phyloP scores from a whole-genome alignment of 2,797 vertebrate species.

The Leptoclinus maculatus region DNA sequence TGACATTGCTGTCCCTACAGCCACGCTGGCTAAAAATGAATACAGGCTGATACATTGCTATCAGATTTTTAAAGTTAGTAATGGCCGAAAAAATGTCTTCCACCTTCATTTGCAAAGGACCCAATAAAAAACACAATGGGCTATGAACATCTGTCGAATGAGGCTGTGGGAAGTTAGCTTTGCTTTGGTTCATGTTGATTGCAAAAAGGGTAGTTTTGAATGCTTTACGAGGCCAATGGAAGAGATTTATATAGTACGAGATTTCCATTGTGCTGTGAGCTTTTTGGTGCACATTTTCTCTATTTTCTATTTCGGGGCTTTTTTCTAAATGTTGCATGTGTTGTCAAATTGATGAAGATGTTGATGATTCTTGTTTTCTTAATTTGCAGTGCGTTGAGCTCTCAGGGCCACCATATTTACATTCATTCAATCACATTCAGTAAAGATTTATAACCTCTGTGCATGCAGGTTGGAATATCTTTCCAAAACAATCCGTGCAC shows the following conservation, averaged over 20 bases:
- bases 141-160: not conserved
- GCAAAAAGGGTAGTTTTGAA: not conserved
- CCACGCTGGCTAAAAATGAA: not conserved
- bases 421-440: not conserved
- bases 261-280: too few species aligned
- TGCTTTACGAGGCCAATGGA: not conserved
- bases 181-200: not conserved
- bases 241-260: too few species aligned
- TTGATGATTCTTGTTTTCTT: not conserved
- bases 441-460: too few species aligned
- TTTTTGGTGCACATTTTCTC: too few species aligned
- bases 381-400: not conserved
- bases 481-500: not conserved
- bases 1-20: not conserved
- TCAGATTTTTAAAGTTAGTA: not conserved
- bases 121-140: not conserved
- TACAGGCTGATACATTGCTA: not conserved
- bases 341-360: not conserved
- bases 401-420: not conserved
- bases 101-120: not conserved
- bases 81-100: not conserved
- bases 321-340: too few species aligned
- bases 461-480: not conserved
- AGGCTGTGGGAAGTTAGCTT: not conserved
- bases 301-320: too few species aligned